A percentile compares a stretch with the other conserved stretches of the same genome.
Evolutionary conservation across 1,140 invertebrate genomes (phyloP).

Genomic region (Phortica variegata): DNA sequence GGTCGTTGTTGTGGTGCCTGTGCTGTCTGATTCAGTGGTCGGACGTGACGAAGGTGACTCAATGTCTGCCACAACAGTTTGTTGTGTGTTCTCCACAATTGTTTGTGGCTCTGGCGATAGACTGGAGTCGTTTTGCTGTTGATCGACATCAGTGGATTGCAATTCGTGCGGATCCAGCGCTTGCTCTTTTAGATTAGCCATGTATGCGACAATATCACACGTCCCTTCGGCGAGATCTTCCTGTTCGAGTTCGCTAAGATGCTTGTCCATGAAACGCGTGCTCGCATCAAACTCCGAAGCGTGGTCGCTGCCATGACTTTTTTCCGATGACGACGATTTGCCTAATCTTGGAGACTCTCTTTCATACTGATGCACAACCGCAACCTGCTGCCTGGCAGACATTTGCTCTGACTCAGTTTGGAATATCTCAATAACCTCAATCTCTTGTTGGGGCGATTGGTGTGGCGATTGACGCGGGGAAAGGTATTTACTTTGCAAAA

Average conservation of each 20-base stretch:
- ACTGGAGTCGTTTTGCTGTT: constrained; percentile 52
- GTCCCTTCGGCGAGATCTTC: constrained; percentile 47
- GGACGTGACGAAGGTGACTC: constrained; percentile 41
- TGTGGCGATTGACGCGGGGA: constrained; percentile 45
- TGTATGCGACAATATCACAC: constrained; percentile 53
- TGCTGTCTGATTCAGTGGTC: constrained; percentile 45
- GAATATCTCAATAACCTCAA: constrained; percentile 54
- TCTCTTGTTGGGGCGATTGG: constrained; percentile 51
- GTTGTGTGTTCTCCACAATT: constrained; percentile 51
- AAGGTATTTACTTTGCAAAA: constrained; percentile 21
- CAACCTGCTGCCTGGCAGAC: constrained; percentile 44
- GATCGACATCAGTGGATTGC: constrained; percentile 32
- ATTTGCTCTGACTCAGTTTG: constrained; percentile 43
- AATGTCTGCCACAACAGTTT: constrained; percentile 45
- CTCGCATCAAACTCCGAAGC: constrained; percentile 29
- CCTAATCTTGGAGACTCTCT: constrained; percentile 13
- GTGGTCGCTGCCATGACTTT: constrained; percentile 1
- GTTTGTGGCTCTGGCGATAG: constrained; percentile 51
- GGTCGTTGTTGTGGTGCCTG: constrained; percentile 31
- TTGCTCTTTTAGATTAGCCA: constrained; percentile 53
- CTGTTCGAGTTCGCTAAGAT: constrained; percentile 48
- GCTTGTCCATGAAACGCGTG: constrained; percentile 46
- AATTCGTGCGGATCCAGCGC: constrained; percentile 40
- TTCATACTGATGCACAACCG: constrained; percentile 43
- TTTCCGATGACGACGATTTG: constrained; percentile 7